Base-by-base conservation (phyloP, 1,140 invertebrate genomes). In the Acyrthosiphon pisum region DNA sequence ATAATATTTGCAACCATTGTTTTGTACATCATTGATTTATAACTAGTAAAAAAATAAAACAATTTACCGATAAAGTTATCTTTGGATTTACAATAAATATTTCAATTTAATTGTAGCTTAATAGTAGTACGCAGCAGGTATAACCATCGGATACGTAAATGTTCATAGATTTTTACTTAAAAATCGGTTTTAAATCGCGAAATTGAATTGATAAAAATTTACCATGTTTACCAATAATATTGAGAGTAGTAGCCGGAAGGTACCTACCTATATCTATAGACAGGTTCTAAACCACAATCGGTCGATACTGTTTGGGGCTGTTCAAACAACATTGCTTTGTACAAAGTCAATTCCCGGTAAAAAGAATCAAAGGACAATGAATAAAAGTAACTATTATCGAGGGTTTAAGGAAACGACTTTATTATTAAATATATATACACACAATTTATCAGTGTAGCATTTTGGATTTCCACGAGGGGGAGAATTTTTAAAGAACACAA, bases 401-500 rank as follows among this genome's bases (percentile, higher is more conserved):
- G 30, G 7, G 44, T 87, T 86, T 87, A 48, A 35, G 48, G n/a
- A 89, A n/a, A 89, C 18, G 87, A 23, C n/a, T 89, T 89, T 89
- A 89, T 89, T 89, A 35, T 89, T 89, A 30, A 22, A 37, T 89
- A 89, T 48, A 48, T 87, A 46, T 48, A 87, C 22, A 87, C 11
- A 87, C 30, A 35, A 8, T 30, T 87, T 87, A 87, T 48, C 86
- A 8, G 18, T 89, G 23, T 56, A 89, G 3, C 88, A 37, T 41
- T 89, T 89, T 56, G 50, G 35, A 23, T 50, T 56, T 26, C 23
- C 35, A 41, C 6, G 30, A 48, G 44, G 46, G 86, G 30, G 86
- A 87, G 46, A 20, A 87, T 87, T 48, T 48, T 87, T 48, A 87
- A 87, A 48, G 88, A 89, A 89, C 86, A 48, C 86, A 48, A 88